These are phyloP conservation scores for Apeira syringaria DNA, from an alignment of 2,888 invertebrate species.

Conservation along the genomic window DNA sequence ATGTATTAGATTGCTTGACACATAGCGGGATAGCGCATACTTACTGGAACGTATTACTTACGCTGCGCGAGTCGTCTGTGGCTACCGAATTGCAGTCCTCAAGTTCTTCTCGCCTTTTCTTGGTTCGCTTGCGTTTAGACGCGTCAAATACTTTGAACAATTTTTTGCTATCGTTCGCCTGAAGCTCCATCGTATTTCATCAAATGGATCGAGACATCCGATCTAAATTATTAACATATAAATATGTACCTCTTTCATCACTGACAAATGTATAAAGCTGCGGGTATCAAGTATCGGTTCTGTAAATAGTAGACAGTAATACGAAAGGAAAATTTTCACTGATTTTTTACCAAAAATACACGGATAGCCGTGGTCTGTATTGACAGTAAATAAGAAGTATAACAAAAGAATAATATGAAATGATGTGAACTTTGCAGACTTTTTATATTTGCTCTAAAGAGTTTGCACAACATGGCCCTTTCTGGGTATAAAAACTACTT, in stretches of 20 bases:
- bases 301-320: slow-evolving; percentile 28
- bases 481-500: no score
- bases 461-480: no score
- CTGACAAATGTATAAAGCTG: slow-evolving; percentile 28
- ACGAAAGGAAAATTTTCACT: slow-evolving; percentile 49
- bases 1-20: no score
- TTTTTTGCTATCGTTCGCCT: slow-evolving; percentile 72
- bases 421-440: no score
- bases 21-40: no score
- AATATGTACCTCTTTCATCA: slow-evolving; percentile 47
- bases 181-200: slow-evolving; percentile 67
- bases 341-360: slow-evolving; percentile 55
- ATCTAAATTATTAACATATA: slow-evolving; percentile 40
- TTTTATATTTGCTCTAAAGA: no score
- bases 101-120: slow-evolving; percentile 55
- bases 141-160: slow-evolving; percentile 70
- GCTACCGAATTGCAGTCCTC: slow-evolving; percentile 59
- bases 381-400: slow-evolving; percentile 51
- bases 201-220: slow-evolving; percentile 56
- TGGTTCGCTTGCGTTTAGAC: slow-evolving; percentile 55
- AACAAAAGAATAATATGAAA: slow-evolving; percentile 69
- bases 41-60: no score
- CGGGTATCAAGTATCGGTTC: slow-evolving; percentile 28
- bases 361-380: slow-evolving; percentile 26
- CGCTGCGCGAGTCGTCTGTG: slow-evolving; percentile 63